These are phyloP conservation scores for Esox niger DNA, from an alignment of 2,113 vertebrate genomes.

Conservation along the genomic window DNA sequence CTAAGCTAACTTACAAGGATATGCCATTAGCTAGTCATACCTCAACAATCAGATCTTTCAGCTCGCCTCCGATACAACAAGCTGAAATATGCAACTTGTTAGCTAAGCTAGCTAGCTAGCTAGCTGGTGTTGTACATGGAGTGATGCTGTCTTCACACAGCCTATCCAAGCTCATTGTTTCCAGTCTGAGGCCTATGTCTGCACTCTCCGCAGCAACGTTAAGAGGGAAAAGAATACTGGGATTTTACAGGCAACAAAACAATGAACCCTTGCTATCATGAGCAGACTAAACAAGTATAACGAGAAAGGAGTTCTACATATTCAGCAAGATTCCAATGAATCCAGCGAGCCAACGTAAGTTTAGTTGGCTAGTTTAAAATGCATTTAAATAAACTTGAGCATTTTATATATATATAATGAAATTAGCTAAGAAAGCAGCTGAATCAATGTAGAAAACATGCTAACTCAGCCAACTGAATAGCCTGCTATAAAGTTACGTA, in stretches of 20 bases:
- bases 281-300: conserved; percentile 43
- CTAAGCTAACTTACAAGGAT: no score
- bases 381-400: background rate
- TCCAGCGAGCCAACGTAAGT: conserved; percentile 34
- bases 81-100: no score
- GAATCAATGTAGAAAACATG: background rate
- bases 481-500: background rate
- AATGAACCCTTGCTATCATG: background rate
- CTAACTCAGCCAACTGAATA: background rate
- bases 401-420: conserved; percentile 14
- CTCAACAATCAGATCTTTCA: no score
- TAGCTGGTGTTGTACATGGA: background rate
- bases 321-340: conserved; percentile 33
- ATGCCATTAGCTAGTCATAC: no score
- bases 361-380: conserved; percentile 20
- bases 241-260: conserved; percentile 32
- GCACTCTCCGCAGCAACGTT: background rate
- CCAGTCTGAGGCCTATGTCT: conserved; percentile 62
- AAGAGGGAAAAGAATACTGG: background rate
- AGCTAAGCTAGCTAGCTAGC: conserved; percentile 9
- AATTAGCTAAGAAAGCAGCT: background rate
- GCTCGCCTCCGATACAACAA: no score
- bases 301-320: conserved; percentile 36
- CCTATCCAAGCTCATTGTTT: conserved; percentile 54
- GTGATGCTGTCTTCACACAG: conserved; percentile 6